These are phyloP conservation scores for Macropus fuliginosus DNA, from an alignment of 2,797 vertebrate species.

Conservation along the genomic window DNA sequence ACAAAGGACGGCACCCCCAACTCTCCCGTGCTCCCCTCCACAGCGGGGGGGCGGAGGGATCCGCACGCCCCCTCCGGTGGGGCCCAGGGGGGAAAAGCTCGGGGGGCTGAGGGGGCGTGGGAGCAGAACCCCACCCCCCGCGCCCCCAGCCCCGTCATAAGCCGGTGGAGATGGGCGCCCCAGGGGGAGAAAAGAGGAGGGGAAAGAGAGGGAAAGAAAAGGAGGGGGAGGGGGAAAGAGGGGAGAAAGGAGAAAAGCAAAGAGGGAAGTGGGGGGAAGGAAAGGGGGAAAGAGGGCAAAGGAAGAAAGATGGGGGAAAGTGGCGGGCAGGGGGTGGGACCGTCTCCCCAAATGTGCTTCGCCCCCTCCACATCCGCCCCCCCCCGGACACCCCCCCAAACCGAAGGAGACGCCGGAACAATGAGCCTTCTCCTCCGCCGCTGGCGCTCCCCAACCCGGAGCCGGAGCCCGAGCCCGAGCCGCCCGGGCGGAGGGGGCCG, in stretches of 20 bases:
- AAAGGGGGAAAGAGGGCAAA: not conserved
- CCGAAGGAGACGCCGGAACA: conserved; percentile 54
- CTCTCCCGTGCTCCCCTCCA: not conserved
- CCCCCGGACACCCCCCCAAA: not conserved
- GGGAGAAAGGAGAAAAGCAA: too few species aligned
- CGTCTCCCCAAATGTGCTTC: not conserved
- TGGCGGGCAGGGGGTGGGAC: not conserved
- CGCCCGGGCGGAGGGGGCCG: not conserved
- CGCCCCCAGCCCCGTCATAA: not conserved
- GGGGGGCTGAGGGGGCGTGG: not conserved
- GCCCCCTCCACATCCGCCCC: not conserved
- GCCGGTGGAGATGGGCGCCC: not conserved
- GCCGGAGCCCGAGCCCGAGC: not conserved
- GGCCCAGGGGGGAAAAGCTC: not conserved
- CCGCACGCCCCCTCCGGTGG: not conserved
- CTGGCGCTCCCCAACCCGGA: not conserved
- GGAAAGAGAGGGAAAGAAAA: not conserved
- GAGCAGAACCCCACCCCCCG: not conserved
- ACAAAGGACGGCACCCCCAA: conserved; percentile 35
- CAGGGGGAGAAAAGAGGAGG: not conserved
- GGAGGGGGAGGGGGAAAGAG: not conserved
- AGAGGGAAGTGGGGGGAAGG: not conserved
- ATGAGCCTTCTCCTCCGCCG: conserved; percentile 61
- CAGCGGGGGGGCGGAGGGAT: not conserved
- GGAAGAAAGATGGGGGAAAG: not conserved